Conservation (phyloP, 2,113 vertebrate species). For the Oophaga pumilio region DNA sequence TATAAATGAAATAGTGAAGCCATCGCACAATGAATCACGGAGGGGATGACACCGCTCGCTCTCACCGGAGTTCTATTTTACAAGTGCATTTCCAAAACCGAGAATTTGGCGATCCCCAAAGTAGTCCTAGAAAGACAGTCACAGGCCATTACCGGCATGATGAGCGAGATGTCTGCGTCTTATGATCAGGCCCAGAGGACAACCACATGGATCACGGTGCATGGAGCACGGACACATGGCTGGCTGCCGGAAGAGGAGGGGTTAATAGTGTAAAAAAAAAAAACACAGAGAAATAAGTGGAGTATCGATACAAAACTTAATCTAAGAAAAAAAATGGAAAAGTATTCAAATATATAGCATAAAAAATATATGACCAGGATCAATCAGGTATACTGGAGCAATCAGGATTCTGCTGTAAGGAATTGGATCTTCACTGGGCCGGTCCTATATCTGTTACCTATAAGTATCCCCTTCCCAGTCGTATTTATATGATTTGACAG, state of each 20-base stretch:
- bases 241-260: neutral
- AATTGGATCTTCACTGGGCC: no score
- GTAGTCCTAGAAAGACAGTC: constrained; percentile 39
- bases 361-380: no score
- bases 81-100: constrained; percentile 35
- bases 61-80: constrained; percentile 49
- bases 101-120: constrained; percentile 39
- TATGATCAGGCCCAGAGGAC: constrained; percentile 17
- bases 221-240: neutral
- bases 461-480: no score
- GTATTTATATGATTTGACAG: no score
- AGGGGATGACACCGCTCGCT: constrained; percentile 19
- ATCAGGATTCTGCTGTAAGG: no score
- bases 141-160: constrained; percentile 47
- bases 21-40: constrained; percentile 32
- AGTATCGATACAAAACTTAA: no score
- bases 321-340: no score
- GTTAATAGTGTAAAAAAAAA: neutral
- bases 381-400: no score
- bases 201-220: neutral
- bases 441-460: no score
- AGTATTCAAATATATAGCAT: no score
- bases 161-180: constrained; percentile 40
- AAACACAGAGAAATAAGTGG: no score
- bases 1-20: constrained; percentile 50